phyloP scores from a whole-genome alignment of 2,797 vertebrate genomes.

The Myotis daubentonii region DNA sequence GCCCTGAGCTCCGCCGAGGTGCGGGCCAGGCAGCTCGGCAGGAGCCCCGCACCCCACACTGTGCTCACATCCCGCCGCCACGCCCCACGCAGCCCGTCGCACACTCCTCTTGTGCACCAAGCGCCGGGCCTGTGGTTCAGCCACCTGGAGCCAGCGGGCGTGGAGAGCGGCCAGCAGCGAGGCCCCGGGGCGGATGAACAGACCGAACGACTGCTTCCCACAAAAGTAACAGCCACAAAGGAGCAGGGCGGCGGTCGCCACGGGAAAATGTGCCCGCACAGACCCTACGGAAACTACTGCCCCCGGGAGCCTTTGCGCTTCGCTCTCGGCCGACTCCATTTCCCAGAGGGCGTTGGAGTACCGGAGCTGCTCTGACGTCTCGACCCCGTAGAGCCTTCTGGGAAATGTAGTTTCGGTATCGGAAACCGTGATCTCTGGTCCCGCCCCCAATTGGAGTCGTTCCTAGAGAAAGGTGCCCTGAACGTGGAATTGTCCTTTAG shows the following conservation, averaged over 20 bases:
- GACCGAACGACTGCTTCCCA: background rate
- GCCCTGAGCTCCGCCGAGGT: background rate
- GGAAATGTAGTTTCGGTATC: background rate
- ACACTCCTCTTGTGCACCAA: background rate
- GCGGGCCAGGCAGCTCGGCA: background rate
- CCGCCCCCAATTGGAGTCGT: background rate
- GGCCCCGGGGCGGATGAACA: background rate
- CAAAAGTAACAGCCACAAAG: background rate
- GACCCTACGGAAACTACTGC: background rate
- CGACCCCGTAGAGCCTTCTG: background rate
- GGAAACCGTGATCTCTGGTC: background rate
- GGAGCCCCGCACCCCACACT: background rate
- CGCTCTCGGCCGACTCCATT: background rate
- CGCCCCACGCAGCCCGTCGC: background rate
- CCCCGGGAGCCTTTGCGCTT: background rate
- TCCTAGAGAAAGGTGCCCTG: too few relatives aligned
- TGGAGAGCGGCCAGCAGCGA: background rate
- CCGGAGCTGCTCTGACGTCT: background rate
- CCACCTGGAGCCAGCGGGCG: too few relatives aligned
- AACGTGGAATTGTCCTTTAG: too few relatives aligned
- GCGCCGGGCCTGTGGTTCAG: background rate
- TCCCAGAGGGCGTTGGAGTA: background rate
- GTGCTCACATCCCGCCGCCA: background rate
- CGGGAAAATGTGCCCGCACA: background rate
- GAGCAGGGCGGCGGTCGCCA: fast-evolving